Conservation (phyloP, 2,797 vertebrate species). For the Selene dorsalis region DNA sequence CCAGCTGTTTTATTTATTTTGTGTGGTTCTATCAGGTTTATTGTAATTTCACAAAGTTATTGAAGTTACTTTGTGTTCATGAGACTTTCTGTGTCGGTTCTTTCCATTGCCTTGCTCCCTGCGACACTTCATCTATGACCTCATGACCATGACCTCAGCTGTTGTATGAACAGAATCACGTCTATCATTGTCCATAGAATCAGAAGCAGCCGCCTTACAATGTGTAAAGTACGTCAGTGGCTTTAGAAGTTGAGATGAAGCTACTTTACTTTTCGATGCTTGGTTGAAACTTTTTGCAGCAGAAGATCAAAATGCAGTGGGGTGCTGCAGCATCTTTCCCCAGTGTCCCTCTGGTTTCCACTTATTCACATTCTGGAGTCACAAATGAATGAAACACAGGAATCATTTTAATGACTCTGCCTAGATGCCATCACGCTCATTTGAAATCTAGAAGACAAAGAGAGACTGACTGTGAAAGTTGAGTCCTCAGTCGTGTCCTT, state of each 20-base stretch:
- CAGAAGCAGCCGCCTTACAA: too few species aligned
- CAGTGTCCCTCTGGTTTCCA: constrained; percentile 1
- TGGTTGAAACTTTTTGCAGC: constrained; percentile 3
- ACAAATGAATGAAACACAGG: constrained; percentile 17
- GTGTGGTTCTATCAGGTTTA: too few species aligned
- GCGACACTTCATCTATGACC: too few species aligned
- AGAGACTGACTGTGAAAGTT: not conserved
- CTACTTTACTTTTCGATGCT: constrained; percentile 7
- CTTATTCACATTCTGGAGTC: constrained; percentile 37
- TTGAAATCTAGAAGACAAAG: constrained; percentile 8
- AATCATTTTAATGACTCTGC: constrained; percentile 31
- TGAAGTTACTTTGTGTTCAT: too few species aligned
- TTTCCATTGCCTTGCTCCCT: too few species aligned
- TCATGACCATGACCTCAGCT: too few species aligned
- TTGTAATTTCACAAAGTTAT: too few species aligned
- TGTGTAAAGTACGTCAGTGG: too few species aligned
- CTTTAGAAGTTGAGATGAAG: constrained; percentile 1
- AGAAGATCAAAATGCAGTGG: constrained; percentile 16
- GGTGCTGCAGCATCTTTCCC: constrained; percentile 6
- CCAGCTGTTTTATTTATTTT: too few species aligned
- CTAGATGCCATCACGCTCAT: constrained; percentile 7
- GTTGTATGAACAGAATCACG: too few species aligned
- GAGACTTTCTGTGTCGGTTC: too few species aligned
- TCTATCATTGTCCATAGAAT: too few species aligned
- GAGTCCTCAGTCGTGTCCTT: not conserved